Evolutionary conservation across 2,797 vertebrate genomes (phyloP).

Genomic region (Amblyraja radiata): DNA sequence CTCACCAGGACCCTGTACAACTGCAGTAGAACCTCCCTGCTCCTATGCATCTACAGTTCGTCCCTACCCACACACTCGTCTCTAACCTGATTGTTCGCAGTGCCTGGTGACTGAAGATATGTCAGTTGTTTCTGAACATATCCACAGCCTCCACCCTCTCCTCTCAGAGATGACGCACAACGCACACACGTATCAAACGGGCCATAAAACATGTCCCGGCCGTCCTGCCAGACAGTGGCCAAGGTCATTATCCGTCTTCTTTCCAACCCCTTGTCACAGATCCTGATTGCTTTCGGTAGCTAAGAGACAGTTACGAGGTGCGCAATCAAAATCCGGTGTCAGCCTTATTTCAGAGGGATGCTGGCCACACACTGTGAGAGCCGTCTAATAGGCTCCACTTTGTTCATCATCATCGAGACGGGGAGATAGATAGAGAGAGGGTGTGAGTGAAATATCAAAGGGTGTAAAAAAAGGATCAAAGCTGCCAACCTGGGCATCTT

Average conservation of each 20-base stretch:
- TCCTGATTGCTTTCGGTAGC: slow-evolving; percentile 47
- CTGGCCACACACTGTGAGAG: not conserved
- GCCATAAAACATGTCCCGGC: not conserved
- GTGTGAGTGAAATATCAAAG: too few relatives aligned
- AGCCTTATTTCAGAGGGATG: not conserved
- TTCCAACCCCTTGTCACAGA: slow-evolving; percentile 44
- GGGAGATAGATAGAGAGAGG: not conserved
- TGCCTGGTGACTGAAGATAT: not conserved
- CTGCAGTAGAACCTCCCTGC: too few relatives aligned
- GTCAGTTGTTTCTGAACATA: not conserved
- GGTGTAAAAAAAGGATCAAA: not conserved
- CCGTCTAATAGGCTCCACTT: not conserved
- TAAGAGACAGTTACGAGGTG: slow-evolving; percentile 46
- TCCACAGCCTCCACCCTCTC: not conserved
- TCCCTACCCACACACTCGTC: not conserved
- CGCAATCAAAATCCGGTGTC: slow-evolving; percentile 44
- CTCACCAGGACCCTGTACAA: too few relatives aligned
- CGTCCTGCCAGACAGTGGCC: slow-evolving; percentile 45
- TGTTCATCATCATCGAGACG: not conserved
- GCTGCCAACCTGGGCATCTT: not conserved
- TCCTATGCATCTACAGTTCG: too few relatives aligned
- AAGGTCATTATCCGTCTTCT: slow-evolving; percentile 50
- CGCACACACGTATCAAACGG: not conserved
- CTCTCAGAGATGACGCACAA: too few relatives aligned
- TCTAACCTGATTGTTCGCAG: not conserved